Conservation (phyloP, 2,888 invertebrate species). For the Scrobipalpa atriplicella region DNA sequence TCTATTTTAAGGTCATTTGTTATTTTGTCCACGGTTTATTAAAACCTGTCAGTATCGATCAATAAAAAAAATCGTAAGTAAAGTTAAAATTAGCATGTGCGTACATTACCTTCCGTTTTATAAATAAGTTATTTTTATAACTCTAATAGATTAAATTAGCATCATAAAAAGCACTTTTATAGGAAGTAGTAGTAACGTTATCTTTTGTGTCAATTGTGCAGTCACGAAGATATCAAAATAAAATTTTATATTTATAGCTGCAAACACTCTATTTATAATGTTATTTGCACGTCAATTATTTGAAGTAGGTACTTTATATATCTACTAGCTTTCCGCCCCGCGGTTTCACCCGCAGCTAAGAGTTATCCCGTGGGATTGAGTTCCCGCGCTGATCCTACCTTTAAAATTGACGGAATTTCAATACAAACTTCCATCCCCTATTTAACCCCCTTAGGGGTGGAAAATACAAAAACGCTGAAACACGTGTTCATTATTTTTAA, state of each 20-base stretch:
- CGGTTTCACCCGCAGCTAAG: too few relatives aligned
- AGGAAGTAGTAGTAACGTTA: not conserved
- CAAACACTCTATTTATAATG: not conserved
- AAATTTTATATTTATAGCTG: not conserved
- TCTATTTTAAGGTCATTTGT: not conserved
- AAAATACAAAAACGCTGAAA: too few relatives aligned
- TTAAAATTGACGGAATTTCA: too few relatives aligned
- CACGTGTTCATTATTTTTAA: too few relatives aligned
- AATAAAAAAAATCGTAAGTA: not conserved
- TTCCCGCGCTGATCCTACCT: too few relatives aligned
- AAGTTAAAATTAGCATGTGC: slow-evolving; percentile 15
- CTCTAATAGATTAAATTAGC: not conserved
- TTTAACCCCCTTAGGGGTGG: too few relatives aligned
- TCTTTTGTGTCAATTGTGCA: not conserved
- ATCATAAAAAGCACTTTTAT: not conserved
- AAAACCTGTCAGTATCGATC: not conserved
- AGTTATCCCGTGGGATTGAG: too few relatives aligned
- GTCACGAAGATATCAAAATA: slow-evolving; percentile 10
- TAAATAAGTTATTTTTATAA: not conserved
- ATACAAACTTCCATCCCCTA: too few relatives aligned
- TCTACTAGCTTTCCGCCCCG: too few relatives aligned
- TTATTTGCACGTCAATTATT: not conserved
- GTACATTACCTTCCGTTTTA: slow-evolving; percentile 21
- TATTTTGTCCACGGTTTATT: not conserved
- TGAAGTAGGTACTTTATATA: not conserved